These are phyloP conservation scores for Sebastolobus alascanus DNA, from an alignment of 2,797 vertebrate species.

Conservation along the genomic window DNA sequence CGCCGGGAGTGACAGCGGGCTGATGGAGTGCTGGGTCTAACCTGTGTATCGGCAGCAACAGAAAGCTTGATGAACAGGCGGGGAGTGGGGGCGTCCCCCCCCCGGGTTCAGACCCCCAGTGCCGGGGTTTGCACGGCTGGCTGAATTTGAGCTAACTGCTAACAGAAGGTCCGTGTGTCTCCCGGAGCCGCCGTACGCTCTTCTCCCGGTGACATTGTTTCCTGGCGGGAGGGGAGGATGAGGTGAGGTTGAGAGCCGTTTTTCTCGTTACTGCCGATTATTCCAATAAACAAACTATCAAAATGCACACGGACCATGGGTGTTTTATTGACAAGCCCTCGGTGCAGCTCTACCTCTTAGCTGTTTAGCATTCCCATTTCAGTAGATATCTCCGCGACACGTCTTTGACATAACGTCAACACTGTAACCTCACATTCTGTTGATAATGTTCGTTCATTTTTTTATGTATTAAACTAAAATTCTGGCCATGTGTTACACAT, in stretches of 20 bases:
- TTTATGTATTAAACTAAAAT: neutral
- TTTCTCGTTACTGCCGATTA: too few relatives aligned
- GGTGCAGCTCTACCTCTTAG: neutral
- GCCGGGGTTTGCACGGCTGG: too few relatives aligned
- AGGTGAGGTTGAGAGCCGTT: too few relatives aligned
- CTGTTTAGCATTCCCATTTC: neutral
- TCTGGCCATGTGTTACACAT: neutral
- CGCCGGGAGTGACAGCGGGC: neutral
- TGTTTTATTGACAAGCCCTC: too few relatives aligned
- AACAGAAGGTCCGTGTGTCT: neutral
- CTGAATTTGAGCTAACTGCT: neutral
- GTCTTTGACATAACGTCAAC: neutral
- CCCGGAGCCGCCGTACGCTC: neutral
- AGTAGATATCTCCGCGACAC: neutral
- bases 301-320: neutral
- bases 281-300: neutral
- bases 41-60: neutral
- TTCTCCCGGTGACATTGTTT: neutral
- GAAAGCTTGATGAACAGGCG: neutral
- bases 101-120: too few relatives aligned
- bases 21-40: neutral
- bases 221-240: neutral
- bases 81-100: neutral
- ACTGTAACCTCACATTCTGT: neutral
- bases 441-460: neutral